Conservation (phyloP, 2,113 vertebrate species). For the Tragelaphus scriptus region DNA sequence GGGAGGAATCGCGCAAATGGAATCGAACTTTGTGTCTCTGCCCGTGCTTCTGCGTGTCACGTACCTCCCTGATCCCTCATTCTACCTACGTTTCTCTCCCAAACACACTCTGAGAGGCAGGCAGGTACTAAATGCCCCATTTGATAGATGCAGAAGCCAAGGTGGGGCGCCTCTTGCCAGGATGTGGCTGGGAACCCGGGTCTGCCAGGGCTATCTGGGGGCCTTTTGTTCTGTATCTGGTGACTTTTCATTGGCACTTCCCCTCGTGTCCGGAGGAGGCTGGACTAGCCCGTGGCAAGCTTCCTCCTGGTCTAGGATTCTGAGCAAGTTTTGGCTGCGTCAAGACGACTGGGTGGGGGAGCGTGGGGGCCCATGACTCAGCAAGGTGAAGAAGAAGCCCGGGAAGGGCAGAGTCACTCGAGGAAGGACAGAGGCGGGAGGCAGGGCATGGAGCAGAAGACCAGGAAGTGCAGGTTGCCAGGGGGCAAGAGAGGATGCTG, state of each 20-base stretch:
- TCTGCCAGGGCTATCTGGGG: not conserved
- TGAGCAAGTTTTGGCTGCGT: slow-evolving; percentile 50
- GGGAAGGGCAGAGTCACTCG: slow-evolving; percentile 41
- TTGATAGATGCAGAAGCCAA: not conserved
- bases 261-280: not conserved
- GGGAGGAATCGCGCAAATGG: not conserved
- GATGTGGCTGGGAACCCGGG: not conserved
- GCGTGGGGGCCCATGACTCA: slow-evolving; percentile 52
- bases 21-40: not conserved
- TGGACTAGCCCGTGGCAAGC: slow-evolving; percentile 42
- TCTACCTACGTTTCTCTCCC: not conserved
- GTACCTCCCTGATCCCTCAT: not conserved
- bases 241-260: not conserved
- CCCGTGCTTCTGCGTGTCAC: not conserved
- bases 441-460: not conserved
- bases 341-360: not conserved
- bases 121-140: not conserved
- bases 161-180: not conserved
- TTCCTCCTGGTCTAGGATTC: slow-evolving; percentile 48
- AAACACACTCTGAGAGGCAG: not conserved
- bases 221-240: not conserved
- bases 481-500: not conserved
- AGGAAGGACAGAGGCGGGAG: slow-evolving; percentile 37
- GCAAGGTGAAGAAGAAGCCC: slow-evolving; percentile 56
- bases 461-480: not conserved